phyloP scores from a whole-genome alignment of 2,113 vertebrate genomes.

The Urocynchramus pylzowi region DNA sequence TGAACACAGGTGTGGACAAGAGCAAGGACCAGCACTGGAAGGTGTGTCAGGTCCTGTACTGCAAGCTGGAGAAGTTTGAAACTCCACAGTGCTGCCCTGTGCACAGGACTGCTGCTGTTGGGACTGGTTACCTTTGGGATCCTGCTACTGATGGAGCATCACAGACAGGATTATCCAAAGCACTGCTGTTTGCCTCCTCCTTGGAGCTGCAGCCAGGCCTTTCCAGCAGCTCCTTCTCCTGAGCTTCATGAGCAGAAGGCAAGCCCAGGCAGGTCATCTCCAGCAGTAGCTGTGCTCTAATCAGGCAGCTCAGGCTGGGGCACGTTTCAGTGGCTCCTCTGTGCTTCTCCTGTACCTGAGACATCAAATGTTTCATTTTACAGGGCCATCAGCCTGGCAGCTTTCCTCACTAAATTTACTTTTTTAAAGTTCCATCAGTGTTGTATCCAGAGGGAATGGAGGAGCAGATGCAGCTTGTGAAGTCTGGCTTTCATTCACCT shows the following conservation, averaged over 20 bases:
- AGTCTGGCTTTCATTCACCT: conserved; percentile 47
- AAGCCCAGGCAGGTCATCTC: neutral
- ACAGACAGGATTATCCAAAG: neutral
- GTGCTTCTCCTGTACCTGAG: neutral
- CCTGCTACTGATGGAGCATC: neutral
- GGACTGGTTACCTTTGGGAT: neutral
- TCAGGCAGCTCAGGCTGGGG: neutral
- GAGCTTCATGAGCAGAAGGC: neutral
- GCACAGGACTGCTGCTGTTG: neutral
- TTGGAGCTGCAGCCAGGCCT: neutral
- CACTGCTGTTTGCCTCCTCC: neutral
- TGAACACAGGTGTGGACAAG: neutral
- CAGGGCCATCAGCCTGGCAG: neutral
- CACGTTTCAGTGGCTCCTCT: neutral
- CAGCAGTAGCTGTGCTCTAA: neutral
- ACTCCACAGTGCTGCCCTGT: rapidly evolving
- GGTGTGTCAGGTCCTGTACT: neutral
- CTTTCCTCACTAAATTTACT: neutral
- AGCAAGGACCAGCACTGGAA: neutral
- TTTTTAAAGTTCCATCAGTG: conserved; percentile 1
- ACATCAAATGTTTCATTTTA: neutral
- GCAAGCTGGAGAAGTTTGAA: neutral
- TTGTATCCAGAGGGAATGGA: neutral
- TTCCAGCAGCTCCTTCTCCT: neutral
- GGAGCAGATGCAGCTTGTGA: conserved; percentile 28